A percentile compares a stretch with the other conserved stretches of the same genome.
phyloP scores from a whole-genome alignment of 2,888 invertebrate species.

The Eilema sororculum region DNA sequence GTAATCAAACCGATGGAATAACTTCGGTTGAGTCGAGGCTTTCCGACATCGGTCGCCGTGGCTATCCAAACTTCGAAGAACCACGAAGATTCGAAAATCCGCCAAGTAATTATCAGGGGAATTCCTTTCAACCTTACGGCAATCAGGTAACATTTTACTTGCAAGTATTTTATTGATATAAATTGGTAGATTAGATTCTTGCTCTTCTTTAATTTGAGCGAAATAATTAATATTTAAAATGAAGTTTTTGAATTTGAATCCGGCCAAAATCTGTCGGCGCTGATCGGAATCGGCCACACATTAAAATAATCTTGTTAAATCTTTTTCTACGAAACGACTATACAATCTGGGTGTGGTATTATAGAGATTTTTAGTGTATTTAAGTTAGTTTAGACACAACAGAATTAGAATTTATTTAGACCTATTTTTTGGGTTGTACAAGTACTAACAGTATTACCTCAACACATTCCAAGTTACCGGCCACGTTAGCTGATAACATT shows the following conservation, averaged over 20 bases:
- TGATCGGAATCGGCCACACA: too few relatives aligned
- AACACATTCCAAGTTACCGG: too few relatives aligned
- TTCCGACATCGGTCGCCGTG: constrained; percentile 33
- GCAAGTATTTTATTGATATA: constrained; percentile 7
- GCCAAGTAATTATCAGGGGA: constrained; percentile 55
- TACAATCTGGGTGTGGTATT: too few relatives aligned
- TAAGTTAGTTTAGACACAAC: too few relatives aligned
- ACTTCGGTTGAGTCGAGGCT: constrained; percentile 48
- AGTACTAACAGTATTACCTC: too few relatives aligned
- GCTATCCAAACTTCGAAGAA: constrained; percentile 45
- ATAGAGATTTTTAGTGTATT: too few relatives aligned
- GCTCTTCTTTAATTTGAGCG: not conserved
- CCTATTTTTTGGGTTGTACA: not conserved
- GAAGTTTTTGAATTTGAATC: not conserved
- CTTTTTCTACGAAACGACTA: too few relatives aligned
- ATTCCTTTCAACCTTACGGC: constrained; percentile 55
- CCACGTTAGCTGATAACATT: too few relatives aligned
- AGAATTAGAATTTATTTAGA: too few relatives aligned
- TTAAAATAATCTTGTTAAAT: too few relatives aligned
- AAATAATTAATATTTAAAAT: not conserved
- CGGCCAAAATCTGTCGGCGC: too few relatives aligned
- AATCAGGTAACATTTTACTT: constrained; percentile 45
- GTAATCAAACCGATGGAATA: constrained; percentile 29
- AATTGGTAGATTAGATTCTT: not conserved
- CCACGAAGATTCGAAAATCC: constrained; percentile 54